phyloP scores from a whole-genome alignment of 2,113 vertebrate genomes.

The Amphiprion ocellaris region DNA sequence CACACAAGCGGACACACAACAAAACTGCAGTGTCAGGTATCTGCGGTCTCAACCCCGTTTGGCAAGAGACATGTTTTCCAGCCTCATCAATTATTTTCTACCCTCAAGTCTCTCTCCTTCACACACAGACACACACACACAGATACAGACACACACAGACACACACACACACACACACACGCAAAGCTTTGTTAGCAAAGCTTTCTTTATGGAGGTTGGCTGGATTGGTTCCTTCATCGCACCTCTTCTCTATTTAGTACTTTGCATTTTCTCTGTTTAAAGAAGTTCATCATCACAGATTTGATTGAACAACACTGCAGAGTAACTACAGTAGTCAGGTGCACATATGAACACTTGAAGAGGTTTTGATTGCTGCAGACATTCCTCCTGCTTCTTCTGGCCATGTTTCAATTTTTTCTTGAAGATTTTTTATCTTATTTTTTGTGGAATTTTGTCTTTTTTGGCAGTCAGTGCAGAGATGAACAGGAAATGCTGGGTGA shows the following conservation, averaged over 20 bases:
- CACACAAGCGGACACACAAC: conserved; percentile 16
- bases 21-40: conserved; percentile 44
- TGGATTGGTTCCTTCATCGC: background rate
- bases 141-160: too few relatives aligned
- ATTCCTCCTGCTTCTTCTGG: too few relatives aligned
- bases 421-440: too few relatives aligned
- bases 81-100: conserved; percentile 42
- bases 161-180: too few relatives aligned
- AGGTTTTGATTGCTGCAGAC: too few relatives aligned
- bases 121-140: too few relatives aligned
- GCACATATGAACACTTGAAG: background rate
- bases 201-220: conserved; percentile 8
- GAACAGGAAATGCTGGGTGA: too few relatives aligned
- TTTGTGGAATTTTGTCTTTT: too few relatives aligned
- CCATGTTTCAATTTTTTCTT: too few relatives aligned
- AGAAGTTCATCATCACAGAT: background rate
- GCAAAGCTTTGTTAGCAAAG: background rate
- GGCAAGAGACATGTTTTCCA: conserved; percentile 35
- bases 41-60: conserved; percentile 28
- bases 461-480: too few relatives aligned
- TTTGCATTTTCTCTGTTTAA: background rate
- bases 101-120: background rate
- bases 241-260: background rate
- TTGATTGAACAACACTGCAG: background rate
- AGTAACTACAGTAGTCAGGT: background rate